A percentile compares a stretch with the other conserved stretches of the same genome.
Conservation (phyloP, 1,140 invertebrate genomes). For the Microplitis demolitor region DNA sequence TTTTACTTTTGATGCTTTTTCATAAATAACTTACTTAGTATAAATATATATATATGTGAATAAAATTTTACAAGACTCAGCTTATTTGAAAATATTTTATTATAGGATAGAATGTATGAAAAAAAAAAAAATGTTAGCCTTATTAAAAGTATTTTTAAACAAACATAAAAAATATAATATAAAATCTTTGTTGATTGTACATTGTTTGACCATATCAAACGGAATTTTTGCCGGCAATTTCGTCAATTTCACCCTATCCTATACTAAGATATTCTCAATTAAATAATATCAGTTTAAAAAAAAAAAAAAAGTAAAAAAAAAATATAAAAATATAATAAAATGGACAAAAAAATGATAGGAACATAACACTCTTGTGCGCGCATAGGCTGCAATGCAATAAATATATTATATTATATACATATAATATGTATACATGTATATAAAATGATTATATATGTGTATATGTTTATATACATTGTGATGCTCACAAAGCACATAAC, state of each 20-base stretch:
- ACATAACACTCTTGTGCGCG: constrained; percentile 54
- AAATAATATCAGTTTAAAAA: constrained; percentile 43
- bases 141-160: constrained; percentile 29
- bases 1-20: not conserved
- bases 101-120: constrained; percentile 43
- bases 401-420: constrained; percentile 34
- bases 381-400: constrained; percentile 61
- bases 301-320: too few relatives aligned
- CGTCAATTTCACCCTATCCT: constrained; percentile 48
- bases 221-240: constrained; percentile 44
- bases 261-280: constrained; percentile 52
- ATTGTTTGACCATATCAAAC: constrained; percentile 47
- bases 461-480: constrained; percentile 50
- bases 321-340: too few relatives aligned
- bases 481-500: constrained; percentile 61
- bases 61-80: constrained; percentile 27
- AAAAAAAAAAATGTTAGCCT: constrained; percentile 5
- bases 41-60: not conserved
- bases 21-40: not conserved
- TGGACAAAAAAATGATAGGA: constrained; percentile 43
- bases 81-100: constrained; percentile 53
- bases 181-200: constrained; percentile 36
- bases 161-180: constrained; percentile 24
- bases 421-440: not conserved
- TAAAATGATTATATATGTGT: constrained; percentile 9